Conservation (phyloP, 2,888 invertebrate genomes). For the Troglohyphantes excavatus region DNA sequence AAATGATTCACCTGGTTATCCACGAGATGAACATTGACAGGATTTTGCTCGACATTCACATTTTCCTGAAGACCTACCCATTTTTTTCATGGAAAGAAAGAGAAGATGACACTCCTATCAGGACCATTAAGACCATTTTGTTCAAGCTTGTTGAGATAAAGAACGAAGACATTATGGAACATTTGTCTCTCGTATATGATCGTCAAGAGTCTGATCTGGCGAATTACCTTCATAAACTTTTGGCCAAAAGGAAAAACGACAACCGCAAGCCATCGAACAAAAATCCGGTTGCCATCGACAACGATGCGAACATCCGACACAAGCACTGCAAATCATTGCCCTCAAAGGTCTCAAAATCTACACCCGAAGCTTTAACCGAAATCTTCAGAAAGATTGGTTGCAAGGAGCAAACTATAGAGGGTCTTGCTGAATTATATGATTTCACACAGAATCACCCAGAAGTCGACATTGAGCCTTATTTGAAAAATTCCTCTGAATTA, state of each 20-base stretch:
- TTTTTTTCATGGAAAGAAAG: slow-evolving; percentile 93
- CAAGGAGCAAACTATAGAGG: slow-evolving; percentile 91
- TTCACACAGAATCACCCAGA: slow-evolving; percentile 91
- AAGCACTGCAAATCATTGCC: slow-evolving; percentile 67
- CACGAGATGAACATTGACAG: slow-evolving; percentile 83
- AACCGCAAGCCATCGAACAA: slow-evolving; percentile 57
- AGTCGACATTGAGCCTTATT: slow-evolving; percentile 91
- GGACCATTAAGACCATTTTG: slow-evolving; percentile 95
- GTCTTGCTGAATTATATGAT: slow-evolving; percentile 90
- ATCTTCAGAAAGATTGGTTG: slow-evolving; percentile 95
- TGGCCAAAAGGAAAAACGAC: slow-evolving; percentile 74
- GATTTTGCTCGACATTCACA: slow-evolving; percentile 90
- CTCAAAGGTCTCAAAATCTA: slow-evolving; percentile 82
- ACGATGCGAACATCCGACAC: slow-evolving; percentile 42
- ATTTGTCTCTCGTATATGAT: slow-evolving; percentile 84
- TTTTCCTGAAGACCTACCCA: slow-evolving; percentile 93
- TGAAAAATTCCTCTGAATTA: slow-evolving; percentile 91
- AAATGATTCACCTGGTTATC: slow-evolving; percentile 91
- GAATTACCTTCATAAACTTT: slow-evolving; percentile 90
- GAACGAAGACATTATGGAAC: slow-evolving; percentile 90
- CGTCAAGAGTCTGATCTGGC: slow-evolving; percentile 93
- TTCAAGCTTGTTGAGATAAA: slow-evolving; percentile 95
- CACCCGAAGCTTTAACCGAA: slow-evolving; percentile 93
- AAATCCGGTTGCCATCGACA: slow-evolving; percentile 82
- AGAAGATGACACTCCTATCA: slow-evolving; percentile 90